Conservation (phyloP, 2,888 invertebrate species). For the Acanthosepion lycidas region DNA sequence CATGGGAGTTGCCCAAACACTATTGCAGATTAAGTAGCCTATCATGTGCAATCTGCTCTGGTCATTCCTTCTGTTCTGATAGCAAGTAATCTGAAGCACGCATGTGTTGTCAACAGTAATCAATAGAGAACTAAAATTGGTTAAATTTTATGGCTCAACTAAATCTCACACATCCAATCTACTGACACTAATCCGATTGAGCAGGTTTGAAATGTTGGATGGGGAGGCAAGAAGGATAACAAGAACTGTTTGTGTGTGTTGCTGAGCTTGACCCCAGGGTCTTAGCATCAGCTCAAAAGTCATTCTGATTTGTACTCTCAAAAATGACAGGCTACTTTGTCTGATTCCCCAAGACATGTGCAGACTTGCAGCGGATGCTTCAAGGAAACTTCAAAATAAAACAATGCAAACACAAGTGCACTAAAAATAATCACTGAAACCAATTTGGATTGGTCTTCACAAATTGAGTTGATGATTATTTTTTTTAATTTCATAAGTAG, state of each 20-base stretch:
- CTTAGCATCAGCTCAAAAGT: background rate
- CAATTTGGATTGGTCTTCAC: no score
- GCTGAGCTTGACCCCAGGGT: background rate
- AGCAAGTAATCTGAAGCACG: background rate
- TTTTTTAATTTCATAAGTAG: no score
- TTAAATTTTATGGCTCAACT: background rate
- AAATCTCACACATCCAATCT: background rate
- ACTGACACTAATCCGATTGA: background rate
- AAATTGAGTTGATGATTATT: no score
- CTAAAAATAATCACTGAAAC: no score
- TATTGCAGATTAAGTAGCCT: no score
- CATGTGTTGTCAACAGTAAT: background rate
- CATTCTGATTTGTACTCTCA: background rate
- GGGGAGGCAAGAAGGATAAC: background rate
- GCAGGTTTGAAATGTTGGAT: background rate
- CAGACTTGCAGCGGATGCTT: background rate
- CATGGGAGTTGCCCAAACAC: no score
- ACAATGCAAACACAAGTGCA: background rate
- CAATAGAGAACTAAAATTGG: background rate
- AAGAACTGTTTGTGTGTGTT: no score
- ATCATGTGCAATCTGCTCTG: background rate
- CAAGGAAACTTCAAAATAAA: background rate
- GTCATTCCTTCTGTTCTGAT: background rate
- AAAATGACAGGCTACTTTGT: constrained; percentile 12
- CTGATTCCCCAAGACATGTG: background rate